Evolutionary conservation across 2,888 invertebrate species (phyloP).

Genomic region (Nowickia ferox): DNA sequence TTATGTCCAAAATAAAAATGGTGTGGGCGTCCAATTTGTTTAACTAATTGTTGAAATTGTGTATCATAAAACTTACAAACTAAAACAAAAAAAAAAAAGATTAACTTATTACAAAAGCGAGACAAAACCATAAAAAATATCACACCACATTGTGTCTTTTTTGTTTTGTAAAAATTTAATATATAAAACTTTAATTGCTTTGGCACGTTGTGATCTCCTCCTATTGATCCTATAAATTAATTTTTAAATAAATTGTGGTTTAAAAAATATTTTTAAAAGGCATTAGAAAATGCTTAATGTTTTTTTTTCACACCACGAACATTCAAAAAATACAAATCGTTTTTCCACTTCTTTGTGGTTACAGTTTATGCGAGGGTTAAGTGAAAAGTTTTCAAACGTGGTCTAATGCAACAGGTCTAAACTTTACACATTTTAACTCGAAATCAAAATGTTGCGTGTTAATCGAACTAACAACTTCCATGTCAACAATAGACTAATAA

Average conservation of each 20-base stretch:
- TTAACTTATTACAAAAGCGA: slow-evolving; percentile 1
- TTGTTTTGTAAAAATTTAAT: slow-evolving; percentile 14
- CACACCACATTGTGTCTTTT: slow-evolving; percentile 25
- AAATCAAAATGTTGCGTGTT: too few relatives aligned
- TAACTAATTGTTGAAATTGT: slow-evolving; percentile 69
- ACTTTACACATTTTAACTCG: not conserved
- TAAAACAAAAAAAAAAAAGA: slow-evolving; percentile 6
- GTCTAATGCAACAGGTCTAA: too few relatives aligned
- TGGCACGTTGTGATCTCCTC: slow-evolving; percentile 63
- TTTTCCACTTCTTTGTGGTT: not conserved
- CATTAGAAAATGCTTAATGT: slow-evolving; percentile 27
- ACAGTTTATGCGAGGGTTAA: not conserved
- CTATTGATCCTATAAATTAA: slow-evolving; percentile 60
- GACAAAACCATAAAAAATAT: slow-evolving; percentile 6
- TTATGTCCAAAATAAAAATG: not conserved
- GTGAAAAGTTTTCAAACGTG: not conserved
- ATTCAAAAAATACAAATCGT: slow-evolving; percentile 37
- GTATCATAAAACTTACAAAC: slow-evolving; percentile 55
- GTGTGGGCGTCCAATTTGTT: slow-evolving; percentile 71
- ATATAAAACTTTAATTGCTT: slow-evolving; percentile 62
- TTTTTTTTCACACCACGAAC: slow-evolving; percentile 26
- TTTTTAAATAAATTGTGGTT: slow-evolving; percentile 57
- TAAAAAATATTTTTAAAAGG: slow-evolving; percentile 39
- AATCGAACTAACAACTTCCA: too few relatives aligned
- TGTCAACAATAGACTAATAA: too few relatives aligned